A percentile compares a stretch with the other conserved stretches of the same genome.
phyloP scores from a whole-genome alignment of 2,797 vertebrate species.

The Sitta carolinensis region DNA sequence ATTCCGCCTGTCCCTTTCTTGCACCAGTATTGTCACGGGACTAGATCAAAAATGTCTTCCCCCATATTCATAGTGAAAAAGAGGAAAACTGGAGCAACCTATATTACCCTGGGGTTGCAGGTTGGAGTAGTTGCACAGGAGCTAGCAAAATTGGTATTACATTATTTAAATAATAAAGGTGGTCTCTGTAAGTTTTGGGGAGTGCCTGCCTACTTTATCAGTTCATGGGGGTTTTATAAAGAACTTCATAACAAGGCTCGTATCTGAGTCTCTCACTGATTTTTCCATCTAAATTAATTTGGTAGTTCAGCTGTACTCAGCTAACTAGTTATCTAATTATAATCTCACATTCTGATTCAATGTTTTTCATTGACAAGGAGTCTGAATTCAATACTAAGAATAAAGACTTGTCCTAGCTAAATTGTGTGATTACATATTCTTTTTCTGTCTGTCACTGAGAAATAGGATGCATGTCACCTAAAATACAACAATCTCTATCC shows the following conservation, averaged over 20 bases:
- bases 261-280: background rate
- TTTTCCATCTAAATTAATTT: background rate
- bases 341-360: background rate
- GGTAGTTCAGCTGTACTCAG: background rate
- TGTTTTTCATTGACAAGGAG: background rate
- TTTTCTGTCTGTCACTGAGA: background rate
- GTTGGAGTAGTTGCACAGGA: background rate
- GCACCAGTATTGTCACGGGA: rapidly evolving
- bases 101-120: background rate
- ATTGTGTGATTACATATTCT: background rate
- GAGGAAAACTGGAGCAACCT: background rate
- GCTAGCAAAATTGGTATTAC: background rate
- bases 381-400: background rate
- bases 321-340: background rate
- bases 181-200: background rate
- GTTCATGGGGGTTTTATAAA: background rate
- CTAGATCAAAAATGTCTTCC: background rate
- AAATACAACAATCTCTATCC: background rate
- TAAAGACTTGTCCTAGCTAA: background rate
- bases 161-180: background rate
- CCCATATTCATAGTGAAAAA: background rate
- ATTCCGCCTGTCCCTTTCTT: background rate
- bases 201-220: background rate
- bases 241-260: background rate
- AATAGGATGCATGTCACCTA: background rate